phyloP scores from a whole-genome alignment of 2,113 vertebrate species.

The Pachypanchax playfairii region DNA sequence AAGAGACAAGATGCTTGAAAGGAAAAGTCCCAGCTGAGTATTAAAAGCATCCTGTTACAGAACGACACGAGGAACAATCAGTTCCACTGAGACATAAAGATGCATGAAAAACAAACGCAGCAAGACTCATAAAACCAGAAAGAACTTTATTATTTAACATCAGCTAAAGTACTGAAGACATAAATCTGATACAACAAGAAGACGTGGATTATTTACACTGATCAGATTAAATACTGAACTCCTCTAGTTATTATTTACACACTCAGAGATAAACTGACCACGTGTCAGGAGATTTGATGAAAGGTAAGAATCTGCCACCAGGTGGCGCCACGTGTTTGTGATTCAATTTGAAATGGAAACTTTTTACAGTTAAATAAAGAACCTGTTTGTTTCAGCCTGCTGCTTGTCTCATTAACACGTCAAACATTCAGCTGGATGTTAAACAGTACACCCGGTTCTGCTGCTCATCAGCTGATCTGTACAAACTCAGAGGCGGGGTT shows the following conservation, averaged over 20 bases:
- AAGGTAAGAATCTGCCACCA: not conserved
- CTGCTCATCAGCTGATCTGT: too few relatives aligned
- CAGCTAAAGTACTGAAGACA: too few relatives aligned
- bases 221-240: conserved; percentile 8
- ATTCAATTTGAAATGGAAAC: not conserved
- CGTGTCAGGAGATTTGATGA: not conserved
- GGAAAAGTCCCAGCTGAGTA: too few relatives aligned
- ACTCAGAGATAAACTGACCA: not conserved
- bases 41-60: too few relatives aligned
- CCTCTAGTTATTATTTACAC: not conserved
- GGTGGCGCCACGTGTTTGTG: not conserved
- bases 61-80: too few relatives aligned
- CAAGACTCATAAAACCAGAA: not conserved
- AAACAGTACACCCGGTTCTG: too few relatives aligned
- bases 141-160: too few relatives aligned
- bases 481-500: too few relatives aligned
- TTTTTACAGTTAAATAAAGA: not conserved
- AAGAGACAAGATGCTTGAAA: not conserved
- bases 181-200: conserved; percentile 14
- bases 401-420: not conserved
- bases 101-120: too few relatives aligned
- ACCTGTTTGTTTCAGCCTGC: not conserved
- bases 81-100: too few relatives aligned
- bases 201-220: conserved; percentile 16
- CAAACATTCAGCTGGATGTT: conserved; percentile 65